A percentile compares a stretch with the other conserved stretches of the same genome.
phyloP scores from a whole-genome alignment of 2,113 vertebrate genomes.

The Muntiacus reevesi region DNA sequence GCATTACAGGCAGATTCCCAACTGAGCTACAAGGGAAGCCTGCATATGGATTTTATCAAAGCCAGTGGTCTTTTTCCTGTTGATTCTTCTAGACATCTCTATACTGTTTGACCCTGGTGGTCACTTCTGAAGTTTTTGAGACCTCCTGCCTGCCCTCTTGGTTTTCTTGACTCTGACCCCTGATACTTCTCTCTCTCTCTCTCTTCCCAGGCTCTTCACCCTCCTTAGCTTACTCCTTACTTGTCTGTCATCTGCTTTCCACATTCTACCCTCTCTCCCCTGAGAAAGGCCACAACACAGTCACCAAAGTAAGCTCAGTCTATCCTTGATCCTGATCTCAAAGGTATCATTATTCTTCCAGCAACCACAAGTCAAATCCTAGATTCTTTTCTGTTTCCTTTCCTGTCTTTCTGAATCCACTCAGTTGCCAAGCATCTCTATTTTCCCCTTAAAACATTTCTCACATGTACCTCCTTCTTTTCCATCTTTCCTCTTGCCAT shows the following conservation, averaged over 20 bases:
- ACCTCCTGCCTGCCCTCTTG: background rate
- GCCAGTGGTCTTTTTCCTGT: background rate
- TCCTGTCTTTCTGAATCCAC: constrained; percentile 1
- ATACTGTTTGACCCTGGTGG: background rate
- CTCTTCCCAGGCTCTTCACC: background rate
- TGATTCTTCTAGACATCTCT: background rate
- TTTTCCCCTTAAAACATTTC: background rate
- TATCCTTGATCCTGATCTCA: background rate
- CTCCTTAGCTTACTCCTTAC: background rate
- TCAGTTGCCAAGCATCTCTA: background rate
- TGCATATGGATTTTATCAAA: constrained; percentile 24
- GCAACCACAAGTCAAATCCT: background rate
- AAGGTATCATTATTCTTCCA: background rate
- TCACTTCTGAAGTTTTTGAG: background rate
- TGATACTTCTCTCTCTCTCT: background rate
- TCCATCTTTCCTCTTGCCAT: background rate
- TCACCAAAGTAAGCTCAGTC: background rate
- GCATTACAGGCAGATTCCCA: background rate
- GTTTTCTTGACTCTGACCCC: background rate
- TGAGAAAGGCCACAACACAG: background rate
- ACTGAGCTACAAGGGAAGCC: background rate
- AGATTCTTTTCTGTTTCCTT: constrained; percentile 1
- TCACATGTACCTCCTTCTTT: background rate
- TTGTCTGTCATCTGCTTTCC: background rate
- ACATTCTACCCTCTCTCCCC: background rate